Conservation (phyloP, 2,797 vertebrate species). For the Gymnodraco acuticeps region DNA sequence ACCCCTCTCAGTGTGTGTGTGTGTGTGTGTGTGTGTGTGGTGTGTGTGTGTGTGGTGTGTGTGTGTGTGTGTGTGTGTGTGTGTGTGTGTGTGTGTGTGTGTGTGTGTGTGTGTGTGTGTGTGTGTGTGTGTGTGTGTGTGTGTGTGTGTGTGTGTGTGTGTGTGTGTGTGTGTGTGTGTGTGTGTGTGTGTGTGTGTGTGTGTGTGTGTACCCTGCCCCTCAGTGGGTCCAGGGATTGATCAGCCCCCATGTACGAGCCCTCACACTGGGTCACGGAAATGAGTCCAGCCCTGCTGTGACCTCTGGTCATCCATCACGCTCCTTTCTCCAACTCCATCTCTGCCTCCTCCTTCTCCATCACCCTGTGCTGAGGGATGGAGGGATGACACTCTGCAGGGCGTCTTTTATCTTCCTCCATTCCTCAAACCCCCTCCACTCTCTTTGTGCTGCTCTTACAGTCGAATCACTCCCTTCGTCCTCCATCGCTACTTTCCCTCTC, state of each 20-base stretch:
- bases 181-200: background rate
- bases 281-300: conserved; percentile 58
- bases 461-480: conserved; percentile 9
- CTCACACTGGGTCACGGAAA: conserved; percentile 67
- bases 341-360: conserved; percentile 9
- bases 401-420: conserved; percentile 39
- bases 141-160: background rate
- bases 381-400: conserved; percentile 42
- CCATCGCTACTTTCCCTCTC: conserved; percentile 10
- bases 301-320: conserved; percentile 50
- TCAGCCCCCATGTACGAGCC: conserved; percentile 40
- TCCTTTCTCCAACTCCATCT: conserved; percentile 1
- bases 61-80: too few species aligned
- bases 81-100: too few species aligned
- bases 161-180: background rate
- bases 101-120: too few species aligned
- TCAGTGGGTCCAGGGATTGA: conserved; percentile 43
- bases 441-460: conserved; percentile 26
- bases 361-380: conserved; percentile 28
- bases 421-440: conserved; percentile 15
- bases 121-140: too few species aligned
- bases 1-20: too few species aligned
- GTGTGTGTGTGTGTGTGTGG: too few species aligned
- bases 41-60: too few species aligned
- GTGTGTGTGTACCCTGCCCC: background rate